Base-by-base conservation (phyloP, 2,113 vertebrate species). In the Gobiocypris rarus region DNA sequence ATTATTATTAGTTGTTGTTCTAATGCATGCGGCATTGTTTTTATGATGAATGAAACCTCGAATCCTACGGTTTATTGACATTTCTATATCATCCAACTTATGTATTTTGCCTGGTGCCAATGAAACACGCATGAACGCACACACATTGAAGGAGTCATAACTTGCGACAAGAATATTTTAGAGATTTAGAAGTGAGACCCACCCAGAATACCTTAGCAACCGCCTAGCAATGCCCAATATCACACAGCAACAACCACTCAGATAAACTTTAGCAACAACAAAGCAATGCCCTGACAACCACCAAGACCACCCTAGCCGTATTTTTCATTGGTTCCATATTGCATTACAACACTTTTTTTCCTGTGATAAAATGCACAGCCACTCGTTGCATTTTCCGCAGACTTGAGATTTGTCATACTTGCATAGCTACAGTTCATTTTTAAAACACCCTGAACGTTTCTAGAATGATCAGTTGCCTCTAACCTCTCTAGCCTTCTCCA, bases 401-500 rank as follows among this genome's bases (percentile, higher is more conserved):
- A 54, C 56, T n/a, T 22, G 28, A 19, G 8, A 54, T 3, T 17
- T 13, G 43, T 34, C 4, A 38, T 22, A 19, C 4, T 54, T 54
- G 24, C 31, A 75, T 9, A 54, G 2, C 73, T 75, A 19, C 17
- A 54, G 48, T 17, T 54, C 28, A 24, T 76, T n/a, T 76, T 7
- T n/a, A n/a, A 14, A 70, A 5, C 67, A 22, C 34, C 67, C 45
- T 31, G 45, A 52, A 43, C n/a, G 45, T 28, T 52, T 52, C 14
- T 11, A 19, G 14, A 15, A 67, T 28, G 4, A 24, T 10, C 22
- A 9, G 3, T 11, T 5, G 26, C 9, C 22, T 86, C 90, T 58
- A 94, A 99, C 98, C 96, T 97, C 96, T 91, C 95, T 91, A 8
- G 94, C 92, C 90, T 98, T 97, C 88, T 99, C 98, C 88, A 99